Evolutionary conservation across 2,113 vertebrate genomes (phyloP).

Genomic region (Corythornis cristatus): DNA sequence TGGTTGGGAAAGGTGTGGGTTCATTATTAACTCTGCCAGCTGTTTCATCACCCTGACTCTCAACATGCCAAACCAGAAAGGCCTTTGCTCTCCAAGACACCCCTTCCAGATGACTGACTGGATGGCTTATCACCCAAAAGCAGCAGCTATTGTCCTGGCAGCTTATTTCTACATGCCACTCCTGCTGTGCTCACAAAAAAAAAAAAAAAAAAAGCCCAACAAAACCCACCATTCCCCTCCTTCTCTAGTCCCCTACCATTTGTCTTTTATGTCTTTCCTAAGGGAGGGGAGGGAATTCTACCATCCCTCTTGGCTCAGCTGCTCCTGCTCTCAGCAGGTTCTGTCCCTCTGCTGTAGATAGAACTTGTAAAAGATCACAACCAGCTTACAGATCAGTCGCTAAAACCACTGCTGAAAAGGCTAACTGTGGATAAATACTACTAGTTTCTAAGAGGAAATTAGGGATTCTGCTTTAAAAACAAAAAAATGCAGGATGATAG

Average conservation of each 20-base stretch:
- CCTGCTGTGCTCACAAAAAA: not conserved
- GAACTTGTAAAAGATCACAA: not conserved
- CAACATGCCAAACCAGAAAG: not conserved
- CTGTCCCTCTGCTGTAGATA: not conserved
- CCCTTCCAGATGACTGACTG: not conserved
- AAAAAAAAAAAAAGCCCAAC: not conserved
- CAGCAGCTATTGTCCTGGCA: constrained; percentile 38
- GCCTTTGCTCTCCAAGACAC: constrained; percentile 24
- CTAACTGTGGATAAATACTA: not conserved
- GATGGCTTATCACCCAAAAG: constrained; percentile 53
- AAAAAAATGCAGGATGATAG: not conserved
- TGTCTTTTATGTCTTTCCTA: not conserved
- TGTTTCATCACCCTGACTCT: constrained; percentile 19
- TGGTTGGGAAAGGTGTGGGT: not conserved
- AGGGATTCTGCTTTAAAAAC: not conserved
- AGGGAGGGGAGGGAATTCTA: not conserved
- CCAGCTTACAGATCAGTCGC: not conserved
- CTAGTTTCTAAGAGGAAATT: not conserved
- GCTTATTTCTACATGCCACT: not conserved
- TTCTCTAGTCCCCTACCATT: not conserved
- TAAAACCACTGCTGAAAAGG: not conserved
- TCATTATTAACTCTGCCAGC: constrained; percentile 6
- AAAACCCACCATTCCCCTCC: not conserved
- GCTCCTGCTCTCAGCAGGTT: not conserved
- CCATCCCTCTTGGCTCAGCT: not conserved